Percentiles rank a stretch among this genome's conserved stretches.
Conservation (phyloP, 2,113 vertebrate species). For the Megatriorchis doriae region DNA sequence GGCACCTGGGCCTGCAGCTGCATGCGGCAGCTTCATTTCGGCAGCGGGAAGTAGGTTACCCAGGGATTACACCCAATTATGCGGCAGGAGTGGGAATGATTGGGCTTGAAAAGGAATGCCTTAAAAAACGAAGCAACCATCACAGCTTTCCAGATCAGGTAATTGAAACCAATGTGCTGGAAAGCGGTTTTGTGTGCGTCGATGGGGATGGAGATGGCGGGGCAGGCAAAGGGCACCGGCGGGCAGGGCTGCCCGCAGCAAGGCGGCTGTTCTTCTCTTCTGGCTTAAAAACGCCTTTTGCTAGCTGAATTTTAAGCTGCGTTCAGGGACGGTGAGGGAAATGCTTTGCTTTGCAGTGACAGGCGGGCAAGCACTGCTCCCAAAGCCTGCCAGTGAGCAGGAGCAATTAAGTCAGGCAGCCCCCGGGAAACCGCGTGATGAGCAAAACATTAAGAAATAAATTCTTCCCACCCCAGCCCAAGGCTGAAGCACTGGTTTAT, state of each 20-base stretch:
- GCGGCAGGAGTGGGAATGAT: not conserved
- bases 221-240: not conserved
- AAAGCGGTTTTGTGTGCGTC: rapidly evolving
- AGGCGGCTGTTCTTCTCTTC: not conserved
- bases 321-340: rapidly evolving
- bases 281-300: not conserved
- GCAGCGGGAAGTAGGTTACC: not conserved
- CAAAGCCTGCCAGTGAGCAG: no score
- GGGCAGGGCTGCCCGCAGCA: not conserved
- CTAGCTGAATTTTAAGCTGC: not conserved
- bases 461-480: not conserved
- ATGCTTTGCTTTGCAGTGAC: not conserved
- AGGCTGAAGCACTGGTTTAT: not conserved
- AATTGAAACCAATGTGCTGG: not conserved
- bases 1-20: not conserved
- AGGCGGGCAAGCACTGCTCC: rapidly evolving
- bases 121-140: not conserved
- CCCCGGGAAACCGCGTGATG: not conserved
- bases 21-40: not conserved
- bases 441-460: not conserved
- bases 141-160: not conserved
- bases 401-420: not conserved
- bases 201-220: rapidly evolving
- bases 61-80: not conserved
- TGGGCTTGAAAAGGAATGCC: not conserved